phyloP scores from a whole-genome alignment of 2,113 vertebrate genomes.

The Channa maculata region DNA sequence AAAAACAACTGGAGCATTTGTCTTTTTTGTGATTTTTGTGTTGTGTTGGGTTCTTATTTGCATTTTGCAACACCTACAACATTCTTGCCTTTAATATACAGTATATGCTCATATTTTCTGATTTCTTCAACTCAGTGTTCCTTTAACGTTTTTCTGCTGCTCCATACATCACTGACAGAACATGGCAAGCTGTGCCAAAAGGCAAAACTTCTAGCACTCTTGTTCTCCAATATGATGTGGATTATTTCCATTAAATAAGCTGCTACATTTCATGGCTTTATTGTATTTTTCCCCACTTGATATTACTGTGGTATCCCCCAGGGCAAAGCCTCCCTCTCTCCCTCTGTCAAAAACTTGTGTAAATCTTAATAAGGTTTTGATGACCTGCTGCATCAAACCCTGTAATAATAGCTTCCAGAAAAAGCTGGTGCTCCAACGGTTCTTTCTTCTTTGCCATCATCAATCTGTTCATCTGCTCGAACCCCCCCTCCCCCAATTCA shows the following conservation, averaged over 20 bases:
- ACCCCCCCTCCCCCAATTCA: background rate
- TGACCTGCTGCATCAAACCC: slow-evolving; percentile 71
- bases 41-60: background rate
- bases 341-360: slow-evolving; percentile 63
- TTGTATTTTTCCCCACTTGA: slow-evolving; percentile 5
- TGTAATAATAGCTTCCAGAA: slow-evolving; percentile 70
- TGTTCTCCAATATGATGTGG: slow-evolving; percentile 23
- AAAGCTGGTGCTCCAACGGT: slow-evolving; percentile 32
- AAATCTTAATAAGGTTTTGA: slow-evolving; percentile 79
- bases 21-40: background rate
- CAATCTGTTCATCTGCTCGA: slow-evolving; percentile 22
- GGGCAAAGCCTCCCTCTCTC: slow-evolving; percentile 32
- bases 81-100: background rate
- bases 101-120: background rate
- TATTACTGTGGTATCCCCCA: slow-evolving; percentile 31
- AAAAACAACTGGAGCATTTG: background rate
- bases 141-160: slow-evolving; percentile 1
- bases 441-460: slow-evolving; percentile 18
- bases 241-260: slow-evolving; percentile 54
- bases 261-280: slow-evolving; percentile 40
- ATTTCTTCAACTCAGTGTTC: slow-evolving; percentile 3
- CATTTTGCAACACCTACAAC: background rate
- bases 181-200: background rate
- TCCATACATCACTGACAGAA: slow-evolving; percentile 48
- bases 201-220: slow-evolving; percentile 1